phyloP scores from a whole-genome alignment of 1,140 invertebrate genomes.

The Tetramorium alpestre region DNA sequence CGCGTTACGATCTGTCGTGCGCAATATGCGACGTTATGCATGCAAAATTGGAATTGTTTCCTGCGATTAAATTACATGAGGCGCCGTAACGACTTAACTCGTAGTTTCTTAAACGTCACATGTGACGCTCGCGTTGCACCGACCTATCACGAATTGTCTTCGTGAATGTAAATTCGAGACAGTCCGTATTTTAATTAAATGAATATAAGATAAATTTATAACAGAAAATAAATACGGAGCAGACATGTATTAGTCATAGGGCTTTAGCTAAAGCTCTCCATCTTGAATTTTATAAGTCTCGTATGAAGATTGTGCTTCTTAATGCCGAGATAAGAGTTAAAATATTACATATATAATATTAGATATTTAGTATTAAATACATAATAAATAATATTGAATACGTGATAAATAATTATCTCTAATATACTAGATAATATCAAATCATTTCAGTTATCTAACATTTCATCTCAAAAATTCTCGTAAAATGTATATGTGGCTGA shows the following conservation, averaged over 20 bases:
- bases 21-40: constrained; percentile 42
- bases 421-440: neutral
- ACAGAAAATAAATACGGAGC: neutral
- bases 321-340: neutral
- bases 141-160: neutral
- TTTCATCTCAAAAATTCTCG: neutral
- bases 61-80: constrained; percentile 60
- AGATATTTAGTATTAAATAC: neutral
- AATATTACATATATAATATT: neutral
- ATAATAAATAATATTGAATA: neutral
- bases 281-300: neutral
- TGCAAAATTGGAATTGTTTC: constrained; percentile 56
- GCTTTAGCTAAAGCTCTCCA: neutral
- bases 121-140: neutral
- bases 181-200: neutral
- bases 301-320: neutral
- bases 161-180: neutral
- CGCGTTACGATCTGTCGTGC: constrained; percentile 27
- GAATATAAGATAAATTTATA: constrained; percentile 7
- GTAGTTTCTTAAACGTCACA: constrained; percentile 52
- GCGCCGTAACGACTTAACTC: constrained; percentile 44
- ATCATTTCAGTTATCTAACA: neutral
- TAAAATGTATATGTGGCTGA: neutral
- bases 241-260: neutral
- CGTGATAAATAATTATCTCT: neutral